Base-by-base conservation (phyloP, 2,888 invertebrate species). In the Morpho deidamia region DNA sequence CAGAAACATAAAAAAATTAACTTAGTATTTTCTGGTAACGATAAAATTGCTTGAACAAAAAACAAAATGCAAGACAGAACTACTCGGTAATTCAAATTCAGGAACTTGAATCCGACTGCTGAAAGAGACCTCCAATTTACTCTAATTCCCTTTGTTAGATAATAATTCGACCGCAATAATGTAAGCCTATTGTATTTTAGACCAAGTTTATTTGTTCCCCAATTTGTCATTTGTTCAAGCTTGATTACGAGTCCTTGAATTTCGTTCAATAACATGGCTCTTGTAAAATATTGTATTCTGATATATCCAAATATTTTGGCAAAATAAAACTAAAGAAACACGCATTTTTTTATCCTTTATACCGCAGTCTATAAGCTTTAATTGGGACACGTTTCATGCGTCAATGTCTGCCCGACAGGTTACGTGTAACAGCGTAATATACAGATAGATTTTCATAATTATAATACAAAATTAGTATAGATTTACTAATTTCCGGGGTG, bases 91-190 rank as follows among this genome's bases (percentile, higher is more conserved):
- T 60, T 59, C 55, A 60, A 62, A 60, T 59, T 51, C 57, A 62
- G 55, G 60, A 58, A 56, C 56, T 55, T 49, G 37, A 46, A 60
- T 53, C 49, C 47, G 44, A 54, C 44, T 23, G 48, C 48, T 51
- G 40, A 44, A 33, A 55, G 44, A 53, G 48, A 51, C 51, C 50
- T 32, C 53, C 44, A 40, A 40, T 40, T 40, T 39, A 4, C 34
- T 48, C 11, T 40, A 48, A 48, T 56, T 56, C 58, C 58, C 62
- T 56, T 62, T 60, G 58, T 60, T 54, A 58, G 48, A 47, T 55
- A 60, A 56, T 62, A 60, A 62, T 58, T 58, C 53, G 51, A 55
- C 58, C 49, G 56, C 55, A 58, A 58, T 58, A 60, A 60, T 62
- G 54, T 49, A 50, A 56, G 51, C 53, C 62, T 55, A 56, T 62